A percentile compares a stretch with the other conserved stretches of the same genome.
These are phyloP conservation scores for Stigmatopora nigra DNA, from an alignment of 2,113 vertebrate genomes.

Conservation along the genomic window DNA sequence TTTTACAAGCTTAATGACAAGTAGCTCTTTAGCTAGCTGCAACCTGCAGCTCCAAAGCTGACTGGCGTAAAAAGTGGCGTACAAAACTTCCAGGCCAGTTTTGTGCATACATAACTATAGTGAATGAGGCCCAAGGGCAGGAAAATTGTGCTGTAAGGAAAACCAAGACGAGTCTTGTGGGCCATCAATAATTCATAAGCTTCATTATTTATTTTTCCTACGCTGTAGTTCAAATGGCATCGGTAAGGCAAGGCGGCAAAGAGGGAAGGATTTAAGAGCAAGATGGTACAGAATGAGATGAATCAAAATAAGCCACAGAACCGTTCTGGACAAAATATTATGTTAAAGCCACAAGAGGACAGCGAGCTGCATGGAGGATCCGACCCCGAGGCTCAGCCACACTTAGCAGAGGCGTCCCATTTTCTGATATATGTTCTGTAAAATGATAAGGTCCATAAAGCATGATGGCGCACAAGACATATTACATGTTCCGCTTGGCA, in stretches of 20 bases:
- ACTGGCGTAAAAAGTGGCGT: not conserved
- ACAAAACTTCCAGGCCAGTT: not conserved
- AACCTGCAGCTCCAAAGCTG: no score
- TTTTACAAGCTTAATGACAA: no score
- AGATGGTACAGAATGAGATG: conserved; percentile 13
- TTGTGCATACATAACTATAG: not conserved
- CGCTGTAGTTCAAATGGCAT: conserved; percentile 32
- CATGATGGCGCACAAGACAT: conserved; percentile 33
- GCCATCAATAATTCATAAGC: conserved; percentile 60
- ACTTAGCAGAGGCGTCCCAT: conserved; percentile 26
- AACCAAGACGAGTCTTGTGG: conserved; percentile 40
- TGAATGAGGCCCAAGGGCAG: not conserved
- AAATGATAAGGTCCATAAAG: conserved; percentile 36
- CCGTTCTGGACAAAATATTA: conserved; percentile 35
- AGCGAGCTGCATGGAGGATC: conserved; percentile 18
- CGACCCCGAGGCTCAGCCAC: conserved; percentile 20
- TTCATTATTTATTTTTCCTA: conserved; percentile 57
- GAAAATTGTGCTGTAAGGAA: conserved; percentile 31
- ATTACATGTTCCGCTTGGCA: conserved; percentile 17
- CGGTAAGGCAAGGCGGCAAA: conserved; percentile 8
- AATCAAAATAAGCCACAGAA: conserved; percentile 29
- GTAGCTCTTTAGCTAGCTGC: no score
- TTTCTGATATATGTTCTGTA: conserved; percentile 40
- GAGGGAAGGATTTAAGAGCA: conserved; percentile 6
- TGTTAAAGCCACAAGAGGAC: conserved; percentile 33